phyloP scores from a whole-genome alignment of 2,888 invertebrate genomes.

The Nephrotoma appendiculata region DNA sequence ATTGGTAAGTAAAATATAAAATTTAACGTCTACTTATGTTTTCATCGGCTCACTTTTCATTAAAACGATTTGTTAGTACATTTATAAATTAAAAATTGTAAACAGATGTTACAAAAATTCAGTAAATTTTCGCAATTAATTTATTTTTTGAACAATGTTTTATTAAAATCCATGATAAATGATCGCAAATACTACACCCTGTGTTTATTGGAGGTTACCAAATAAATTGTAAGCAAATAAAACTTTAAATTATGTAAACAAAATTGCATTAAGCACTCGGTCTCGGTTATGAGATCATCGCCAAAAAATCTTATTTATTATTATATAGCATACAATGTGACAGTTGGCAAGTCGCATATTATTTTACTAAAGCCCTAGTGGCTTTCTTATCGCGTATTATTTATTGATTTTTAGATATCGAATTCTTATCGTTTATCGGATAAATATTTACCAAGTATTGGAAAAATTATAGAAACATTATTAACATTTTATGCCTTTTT shows the following conservation, averaged over 20 bases:
- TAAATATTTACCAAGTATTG: neutral
- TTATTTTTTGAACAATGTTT: neutral
- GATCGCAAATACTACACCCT: neutral
- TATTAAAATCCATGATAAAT: neutral
- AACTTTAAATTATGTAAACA: neutral
- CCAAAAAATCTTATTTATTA: neutral
- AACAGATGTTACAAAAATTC: neutral
- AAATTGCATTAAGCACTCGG: neutral
- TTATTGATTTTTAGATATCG: neutral
- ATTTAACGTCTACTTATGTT: neutral
- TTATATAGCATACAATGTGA: neutral
- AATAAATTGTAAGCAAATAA: neutral
- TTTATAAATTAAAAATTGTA: neutral
- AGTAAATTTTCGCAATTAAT: neutral
- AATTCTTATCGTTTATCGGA: neutral
- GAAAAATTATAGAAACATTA: neutral
- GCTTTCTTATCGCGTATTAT: neutral
- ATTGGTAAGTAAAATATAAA: conserved; percentile 17
- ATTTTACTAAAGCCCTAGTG: neutral
- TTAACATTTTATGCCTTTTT: neutral
- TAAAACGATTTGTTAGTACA: neutral
- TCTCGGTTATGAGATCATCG: neutral
- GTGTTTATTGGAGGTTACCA: neutral
- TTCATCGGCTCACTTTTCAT: neutral
- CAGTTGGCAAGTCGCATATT: neutral